phyloP scores from a whole-genome alignment of 2,113 vertebrate genomes.

The Myxocyprinus asiaticus region DNA sequence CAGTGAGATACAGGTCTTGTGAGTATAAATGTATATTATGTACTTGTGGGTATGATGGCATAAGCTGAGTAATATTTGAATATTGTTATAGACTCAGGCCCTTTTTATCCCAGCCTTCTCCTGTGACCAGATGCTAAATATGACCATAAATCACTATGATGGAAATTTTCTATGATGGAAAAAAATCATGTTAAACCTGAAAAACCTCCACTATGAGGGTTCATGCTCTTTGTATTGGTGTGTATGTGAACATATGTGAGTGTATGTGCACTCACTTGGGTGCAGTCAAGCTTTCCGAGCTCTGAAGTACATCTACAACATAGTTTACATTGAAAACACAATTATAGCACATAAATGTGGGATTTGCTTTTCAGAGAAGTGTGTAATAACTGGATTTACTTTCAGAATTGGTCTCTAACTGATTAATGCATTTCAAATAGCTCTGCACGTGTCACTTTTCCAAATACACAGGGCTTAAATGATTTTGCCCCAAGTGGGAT shows the following conservation, averaged over 20 bases:
- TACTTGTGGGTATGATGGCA: too few species aligned
- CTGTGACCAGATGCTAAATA: not conserved
- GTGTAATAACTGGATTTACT: slow-evolving; percentile 16
- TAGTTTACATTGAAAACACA: slow-evolving; percentile 4
- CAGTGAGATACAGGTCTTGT: not conserved
- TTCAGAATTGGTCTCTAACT: slow-evolving; percentile 6
- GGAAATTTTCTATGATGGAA: not conserved
- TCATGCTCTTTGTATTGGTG: not conserved
- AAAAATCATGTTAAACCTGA: not conserved
- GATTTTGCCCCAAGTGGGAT: slow-evolving; percentile 17
- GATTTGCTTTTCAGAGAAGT: not conserved
- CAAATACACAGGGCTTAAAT: slow-evolving; percentile 23
- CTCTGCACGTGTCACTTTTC: not conserved
- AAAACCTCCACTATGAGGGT: not conserved
- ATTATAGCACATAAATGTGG: not conserved
- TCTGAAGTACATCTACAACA: not conserved
- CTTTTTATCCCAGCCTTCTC: not conserved
- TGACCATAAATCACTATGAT: slow-evolving; percentile 16
- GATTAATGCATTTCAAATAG: not conserved
- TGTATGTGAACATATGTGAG: not conserved
- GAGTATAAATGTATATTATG: too few species aligned
- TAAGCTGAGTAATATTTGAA: too few species aligned
- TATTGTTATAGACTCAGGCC: too few species aligned
- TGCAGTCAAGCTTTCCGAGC: not conserved
- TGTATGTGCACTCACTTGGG: not conserved